A percentile compares a stretch with the other conserved stretches of the same genome.
These are phyloP conservation scores for Drosophila auraria DNA, from an alignment of 1,140 invertebrate species.

Conservation along the genomic window DNA sequence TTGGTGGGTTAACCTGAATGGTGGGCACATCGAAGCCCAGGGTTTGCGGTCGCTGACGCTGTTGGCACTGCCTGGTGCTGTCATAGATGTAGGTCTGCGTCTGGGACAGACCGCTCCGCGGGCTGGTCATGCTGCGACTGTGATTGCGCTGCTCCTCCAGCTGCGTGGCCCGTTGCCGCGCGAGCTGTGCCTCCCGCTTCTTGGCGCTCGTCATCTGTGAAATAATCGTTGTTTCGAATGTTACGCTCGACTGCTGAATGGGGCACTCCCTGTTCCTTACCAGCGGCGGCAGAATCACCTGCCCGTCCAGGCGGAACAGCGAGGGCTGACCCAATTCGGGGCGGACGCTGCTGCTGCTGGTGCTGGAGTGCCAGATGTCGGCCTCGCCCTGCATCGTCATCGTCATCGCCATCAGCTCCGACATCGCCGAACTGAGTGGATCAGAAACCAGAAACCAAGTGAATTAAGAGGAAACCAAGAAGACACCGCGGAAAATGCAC, in stretches of 20 bases:
- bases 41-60: slow-evolving; percentile 33
- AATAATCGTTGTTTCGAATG: slow-evolving; percentile 9
- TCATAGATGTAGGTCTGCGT: slow-evolving; percentile 66
- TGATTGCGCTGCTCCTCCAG: slow-evolving; percentile 56
- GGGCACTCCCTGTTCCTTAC: slow-evolving; percentile 83
- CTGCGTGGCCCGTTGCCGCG: slow-evolving; percentile 74
- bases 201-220: slow-evolving; percentile 62
- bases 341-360: slow-evolving; percentile 3
- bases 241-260: slow-evolving; percentile 54
- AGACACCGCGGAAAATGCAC: neutral
- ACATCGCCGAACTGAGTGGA: neutral
- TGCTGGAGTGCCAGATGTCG: slow-evolving; percentile 9
- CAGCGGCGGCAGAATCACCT: slow-evolving; percentile 88
- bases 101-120: slow-evolving; percentile 29
- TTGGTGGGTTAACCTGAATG: slow-evolving; percentile 77
- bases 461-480: neutral
- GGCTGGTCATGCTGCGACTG: slow-evolving; percentile 21
- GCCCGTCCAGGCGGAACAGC: slow-evolving; percentile 88
- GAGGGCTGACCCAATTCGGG: slow-evolving; percentile 67
- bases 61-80: slow-evolving; percentile 32
- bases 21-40: slow-evolving; percentile 37
- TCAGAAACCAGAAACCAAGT: neutral
- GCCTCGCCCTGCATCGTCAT: slow-evolving; percentile 16
- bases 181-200: slow-evolving; percentile 70
- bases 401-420: slow-evolving; percentile 10